phyloP scores from a whole-genome alignment of 2,113 vertebrate genomes.

The Amblyopsis rosae region DNA sequence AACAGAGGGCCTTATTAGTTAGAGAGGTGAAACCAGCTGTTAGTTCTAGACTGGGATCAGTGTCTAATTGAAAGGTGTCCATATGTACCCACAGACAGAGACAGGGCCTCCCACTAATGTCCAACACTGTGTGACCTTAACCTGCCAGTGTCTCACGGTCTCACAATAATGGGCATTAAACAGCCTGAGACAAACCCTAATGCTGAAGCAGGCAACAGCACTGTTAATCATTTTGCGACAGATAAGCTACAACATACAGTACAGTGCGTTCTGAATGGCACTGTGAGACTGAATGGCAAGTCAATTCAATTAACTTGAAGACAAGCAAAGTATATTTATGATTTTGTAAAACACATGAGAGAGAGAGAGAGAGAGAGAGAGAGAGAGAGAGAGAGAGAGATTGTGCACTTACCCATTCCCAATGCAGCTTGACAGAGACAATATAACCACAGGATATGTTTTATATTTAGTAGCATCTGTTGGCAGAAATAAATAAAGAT shows the following conservation, averaged over 20 bases:
- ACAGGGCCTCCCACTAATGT: constrained; percentile 2
- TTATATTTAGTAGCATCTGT: constrained; percentile 89
- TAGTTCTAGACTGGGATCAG: constrained; percentile 57
- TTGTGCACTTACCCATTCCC: constrained; percentile 65
- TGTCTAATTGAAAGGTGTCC: constrained; percentile 76
- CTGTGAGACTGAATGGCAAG: background rate
- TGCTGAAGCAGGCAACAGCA: background rate
- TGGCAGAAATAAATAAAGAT: constrained; percentile 45
- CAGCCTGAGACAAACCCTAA: too few species aligned
- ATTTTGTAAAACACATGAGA: background rate
- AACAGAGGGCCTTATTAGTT: constrained; percentile 61
- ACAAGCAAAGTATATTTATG: background rate
- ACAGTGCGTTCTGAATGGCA: background rate
- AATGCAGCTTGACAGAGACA: constrained; percentile 76
- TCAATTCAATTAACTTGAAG: background rate
- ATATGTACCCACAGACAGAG: constrained; percentile 32
- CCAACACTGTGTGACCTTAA: constrained; percentile 20
- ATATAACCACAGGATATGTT: constrained; percentile 88
- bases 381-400: background rate
- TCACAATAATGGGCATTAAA: constrained; percentile 2
- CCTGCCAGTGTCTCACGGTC: constrained; percentile 3
- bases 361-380: background rate
- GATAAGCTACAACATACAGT: background rate
- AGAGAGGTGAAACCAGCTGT: constrained; percentile 72
- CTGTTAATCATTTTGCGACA: constrained; percentile 3